A percentile compares a stretch with the other conserved stretches of the same genome.
phyloP scores from a whole-genome alignment of 2,888 invertebrate species.

The Amblyjoppa proteus region DNA sequence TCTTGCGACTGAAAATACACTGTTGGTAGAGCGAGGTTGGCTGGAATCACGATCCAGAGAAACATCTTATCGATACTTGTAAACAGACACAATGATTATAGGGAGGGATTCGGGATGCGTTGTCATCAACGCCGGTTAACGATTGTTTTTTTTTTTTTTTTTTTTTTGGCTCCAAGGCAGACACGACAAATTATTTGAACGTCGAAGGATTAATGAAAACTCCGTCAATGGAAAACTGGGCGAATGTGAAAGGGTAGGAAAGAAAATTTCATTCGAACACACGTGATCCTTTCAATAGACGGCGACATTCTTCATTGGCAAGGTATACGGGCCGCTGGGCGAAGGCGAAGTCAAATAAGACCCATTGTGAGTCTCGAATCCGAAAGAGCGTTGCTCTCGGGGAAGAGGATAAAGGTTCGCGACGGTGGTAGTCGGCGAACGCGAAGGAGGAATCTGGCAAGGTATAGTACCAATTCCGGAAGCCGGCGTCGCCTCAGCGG shows the following conservation, averaged over 20 bases:
- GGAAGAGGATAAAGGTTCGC: slow-evolving; percentile 43
- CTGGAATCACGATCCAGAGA: no score
- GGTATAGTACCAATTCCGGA: slow-evolving; percentile 28
- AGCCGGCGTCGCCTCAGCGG: slow-evolving; percentile 28
- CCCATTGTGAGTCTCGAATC: slow-evolving; percentile 60
- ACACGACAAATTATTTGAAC: not conserved
- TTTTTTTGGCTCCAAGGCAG: not conserved
- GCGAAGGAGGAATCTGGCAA: slow-evolving; percentile 17
- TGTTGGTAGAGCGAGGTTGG: no score
- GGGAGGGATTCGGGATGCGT: not conserved
- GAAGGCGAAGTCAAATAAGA: slow-evolving; percentile 63
- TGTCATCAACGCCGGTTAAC: not conserved
- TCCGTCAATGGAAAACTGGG: not conserved
- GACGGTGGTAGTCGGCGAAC: not conserved
- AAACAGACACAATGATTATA: no score
- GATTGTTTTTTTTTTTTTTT: not conserved
- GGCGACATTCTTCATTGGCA: slow-evolving; percentile 57
- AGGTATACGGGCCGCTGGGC: not conserved
- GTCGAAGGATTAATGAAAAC: slow-evolving; percentile 1
- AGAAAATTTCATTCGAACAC: slow-evolving; percentile 51
- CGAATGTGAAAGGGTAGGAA: not conserved
- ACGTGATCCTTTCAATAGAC: slow-evolving; percentile 49
- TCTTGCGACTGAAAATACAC: no score
- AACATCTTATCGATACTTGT: no score
- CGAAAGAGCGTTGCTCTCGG: slow-evolving; percentile 47